Percentiles rank a stretch among this genome's conserved stretches.
Conservation (phyloP, 92 coral and sea anemone genomes). For the Pocillopora meandrina region DNA sequence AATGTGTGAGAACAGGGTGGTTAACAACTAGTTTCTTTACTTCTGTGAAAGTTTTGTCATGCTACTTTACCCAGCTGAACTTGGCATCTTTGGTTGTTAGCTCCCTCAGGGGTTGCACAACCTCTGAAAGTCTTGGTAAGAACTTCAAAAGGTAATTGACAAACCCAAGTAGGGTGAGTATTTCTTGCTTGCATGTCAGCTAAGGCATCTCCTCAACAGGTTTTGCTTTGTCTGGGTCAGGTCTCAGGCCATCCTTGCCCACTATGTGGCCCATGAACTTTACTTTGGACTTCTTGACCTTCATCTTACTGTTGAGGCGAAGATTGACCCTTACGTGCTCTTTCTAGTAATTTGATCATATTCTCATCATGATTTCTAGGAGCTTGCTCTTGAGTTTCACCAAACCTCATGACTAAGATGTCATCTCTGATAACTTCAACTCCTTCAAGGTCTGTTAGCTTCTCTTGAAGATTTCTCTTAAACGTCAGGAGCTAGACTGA, state of each 20-base stretch:
- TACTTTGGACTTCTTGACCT: constrained; percentile 27
- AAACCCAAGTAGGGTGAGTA: constrained; percentile 30
- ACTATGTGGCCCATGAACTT: constrained; percentile 47
- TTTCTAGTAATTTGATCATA: constrained; percentile 17
- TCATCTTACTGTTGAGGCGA: constrained; percentile 21
- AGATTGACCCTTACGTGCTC: constrained; percentile 31
- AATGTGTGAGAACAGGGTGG: neutral
- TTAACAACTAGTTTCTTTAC: constrained; percentile 13
- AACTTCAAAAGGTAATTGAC: neutral
- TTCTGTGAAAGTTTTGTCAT: constrained; percentile 49
- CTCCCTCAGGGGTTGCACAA: constrained; percentile 46
- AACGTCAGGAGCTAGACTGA: constrained; percentile 56
- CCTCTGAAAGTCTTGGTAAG: constrained; percentile 49
- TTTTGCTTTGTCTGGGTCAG: constrained; percentile 49
- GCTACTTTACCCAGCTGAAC: constrained; percentile 51
- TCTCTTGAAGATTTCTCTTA: constrained; percentile 48
- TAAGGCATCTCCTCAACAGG: constrained; percentile 43
- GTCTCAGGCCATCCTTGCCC: constrained; percentile 40
- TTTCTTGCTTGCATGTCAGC: constrained; percentile 37
- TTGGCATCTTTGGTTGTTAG: constrained; percentile 36
- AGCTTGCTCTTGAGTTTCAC: constrained; percentile 39
- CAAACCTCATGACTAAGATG: constrained; percentile 57
- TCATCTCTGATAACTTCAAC: constrained; percentile 50
- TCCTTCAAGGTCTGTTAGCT: constrained; percentile 49
- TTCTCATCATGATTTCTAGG: constrained; percentile 32